A percentile compares a stretch with the other conserved stretches of the same genome.
Evolutionary conservation across 2,888 invertebrate genomes (phyloP).

Genomic region (Tholera decimalis): DNA sequence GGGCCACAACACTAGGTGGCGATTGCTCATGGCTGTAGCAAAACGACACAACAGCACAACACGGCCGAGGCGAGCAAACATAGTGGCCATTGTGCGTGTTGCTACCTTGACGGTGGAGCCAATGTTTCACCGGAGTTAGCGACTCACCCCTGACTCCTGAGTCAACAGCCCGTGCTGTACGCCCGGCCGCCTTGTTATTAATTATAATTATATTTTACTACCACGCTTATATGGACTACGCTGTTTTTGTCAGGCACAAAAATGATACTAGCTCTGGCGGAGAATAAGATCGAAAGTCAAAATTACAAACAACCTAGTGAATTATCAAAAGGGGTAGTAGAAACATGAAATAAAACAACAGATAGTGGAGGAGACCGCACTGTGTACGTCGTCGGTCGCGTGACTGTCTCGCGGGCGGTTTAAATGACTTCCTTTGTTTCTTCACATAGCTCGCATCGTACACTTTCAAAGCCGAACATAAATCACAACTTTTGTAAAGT

Average conservation of each 20-base stretch:
- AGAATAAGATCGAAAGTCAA: slow-evolving; percentile 43
- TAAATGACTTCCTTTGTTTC: slow-evolving; percentile 88
- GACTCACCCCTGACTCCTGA: slow-evolving; percentile 77
- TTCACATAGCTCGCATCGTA: slow-evolving; percentile 80
- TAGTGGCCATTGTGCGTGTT: slow-evolving; percentile 84
- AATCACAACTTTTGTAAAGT: slow-evolving; percentile 77
- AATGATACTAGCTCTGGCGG: slow-evolving; percentile 10
- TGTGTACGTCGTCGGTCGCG: slow-evolving; percentile 79
- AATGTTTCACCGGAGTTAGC: slow-evolving; percentile 80
- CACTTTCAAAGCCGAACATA: slow-evolving; percentile 75
- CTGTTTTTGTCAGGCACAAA: slow-evolving; percentile 26
- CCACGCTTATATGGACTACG: slow-evolving; percentile 59
- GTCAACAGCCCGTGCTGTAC: slow-evolving; percentile 78
- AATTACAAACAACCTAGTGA: slow-evolving; percentile 62
- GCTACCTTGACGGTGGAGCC: slow-evolving; percentile 75
- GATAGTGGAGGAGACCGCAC: slow-evolving; percentile 74
- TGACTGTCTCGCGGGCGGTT: slow-evolving; percentile 85
- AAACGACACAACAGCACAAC: slow-evolving; percentile 74
- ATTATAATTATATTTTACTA: slow-evolving; percentile 67
- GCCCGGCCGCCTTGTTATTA: slow-evolving; percentile 76
- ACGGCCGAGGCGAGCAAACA: slow-evolving; percentile 78
- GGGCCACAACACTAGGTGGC: slow-evolving; percentile 75
- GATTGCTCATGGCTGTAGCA: slow-evolving; percentile 73
- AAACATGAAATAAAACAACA: slow-evolving; percentile 77
- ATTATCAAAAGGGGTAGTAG: slow-evolving; percentile 66